Conservation (phyloP, 2,888 invertebrate species). For the Creontiades dilutus region DNA sequence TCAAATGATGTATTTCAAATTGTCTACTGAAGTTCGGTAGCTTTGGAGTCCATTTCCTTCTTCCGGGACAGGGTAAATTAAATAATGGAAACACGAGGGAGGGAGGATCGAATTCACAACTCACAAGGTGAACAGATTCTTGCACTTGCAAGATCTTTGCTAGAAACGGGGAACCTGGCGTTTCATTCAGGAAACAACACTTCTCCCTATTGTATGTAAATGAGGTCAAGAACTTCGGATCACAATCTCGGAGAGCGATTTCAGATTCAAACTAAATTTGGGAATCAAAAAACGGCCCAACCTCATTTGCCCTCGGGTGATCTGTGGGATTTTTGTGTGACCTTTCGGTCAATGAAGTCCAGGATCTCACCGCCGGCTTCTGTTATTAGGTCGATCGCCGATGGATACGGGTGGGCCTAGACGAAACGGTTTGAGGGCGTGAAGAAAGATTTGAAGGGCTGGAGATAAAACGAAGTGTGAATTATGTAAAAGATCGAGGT, state of each 20-base stretch:
- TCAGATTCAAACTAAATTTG: background rate
- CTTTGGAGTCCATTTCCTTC: too few species aligned
- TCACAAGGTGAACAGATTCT: too few species aligned
- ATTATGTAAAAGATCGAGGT: background rate
- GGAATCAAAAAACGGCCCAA: background rate
- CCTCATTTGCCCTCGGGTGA: background rate
- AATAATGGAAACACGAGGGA: too few species aligned
- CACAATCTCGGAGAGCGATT: background rate
- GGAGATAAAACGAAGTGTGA: background rate
- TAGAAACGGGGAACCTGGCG: background rate
- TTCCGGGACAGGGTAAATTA: too few species aligned
- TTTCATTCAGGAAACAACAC: background rate
- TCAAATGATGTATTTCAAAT: too few species aligned
- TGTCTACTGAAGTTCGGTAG: too few species aligned
- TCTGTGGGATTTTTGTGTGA: background rate
- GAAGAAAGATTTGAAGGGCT: background rate
- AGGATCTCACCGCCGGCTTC: background rate
- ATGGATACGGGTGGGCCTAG: constrained; percentile 6
- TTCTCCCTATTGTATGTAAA: background rate
- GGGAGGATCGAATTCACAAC: too few species aligned
- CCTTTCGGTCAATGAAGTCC: background rate
- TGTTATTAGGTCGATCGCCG: constrained; percentile 5
- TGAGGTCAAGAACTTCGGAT: background rate
- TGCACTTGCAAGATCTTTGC: too few species aligned
- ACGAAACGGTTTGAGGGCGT: background rate